Percentiles rank a stretch among this genome's conserved stretches.
Conservation (phyloP, 2,797 vertebrate genomes). For the Valencia hispanica region DNA sequence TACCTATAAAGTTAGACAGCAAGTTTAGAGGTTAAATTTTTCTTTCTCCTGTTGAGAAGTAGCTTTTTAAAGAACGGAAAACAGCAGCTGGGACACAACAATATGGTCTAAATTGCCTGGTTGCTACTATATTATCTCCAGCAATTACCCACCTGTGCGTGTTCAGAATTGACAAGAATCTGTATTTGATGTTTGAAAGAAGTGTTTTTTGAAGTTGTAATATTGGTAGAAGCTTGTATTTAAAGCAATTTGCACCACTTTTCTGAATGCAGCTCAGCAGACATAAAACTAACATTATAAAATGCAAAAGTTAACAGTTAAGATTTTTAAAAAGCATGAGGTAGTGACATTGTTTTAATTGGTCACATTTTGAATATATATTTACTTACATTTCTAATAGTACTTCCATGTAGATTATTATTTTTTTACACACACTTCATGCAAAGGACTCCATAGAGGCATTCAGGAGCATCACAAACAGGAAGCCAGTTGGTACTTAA, state of each 20-base stretch:
- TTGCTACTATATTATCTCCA: background rate
- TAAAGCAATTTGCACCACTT: background rate
- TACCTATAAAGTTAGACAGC: background rate
- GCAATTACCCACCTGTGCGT: background rate
- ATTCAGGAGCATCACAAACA: background rate
- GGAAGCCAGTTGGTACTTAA: too few relatives aligned
- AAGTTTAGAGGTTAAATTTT: background rate
- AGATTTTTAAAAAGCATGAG: background rate
- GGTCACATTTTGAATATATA: background rate
- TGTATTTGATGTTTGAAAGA: background rate
- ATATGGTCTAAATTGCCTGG: background rate
- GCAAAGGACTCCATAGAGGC: too few relatives aligned
- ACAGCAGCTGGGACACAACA: background rate
- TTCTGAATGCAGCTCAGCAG: background rate
- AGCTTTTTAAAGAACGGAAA: background rate
- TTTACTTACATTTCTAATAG: too few relatives aligned
- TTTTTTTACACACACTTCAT: background rate
- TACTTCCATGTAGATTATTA: background rate
- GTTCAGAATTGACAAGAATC: background rate
- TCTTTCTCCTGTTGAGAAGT: background rate
- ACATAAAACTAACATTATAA: background rate
- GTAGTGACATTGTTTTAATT: background rate
- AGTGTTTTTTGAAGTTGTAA: background rate
- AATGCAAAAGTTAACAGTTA: background rate
- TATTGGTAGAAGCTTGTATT: background rate